phyloP scores from a whole-genome alignment of 1,140 invertebrate species.

The Brachionus rotundiformis region DNA sequence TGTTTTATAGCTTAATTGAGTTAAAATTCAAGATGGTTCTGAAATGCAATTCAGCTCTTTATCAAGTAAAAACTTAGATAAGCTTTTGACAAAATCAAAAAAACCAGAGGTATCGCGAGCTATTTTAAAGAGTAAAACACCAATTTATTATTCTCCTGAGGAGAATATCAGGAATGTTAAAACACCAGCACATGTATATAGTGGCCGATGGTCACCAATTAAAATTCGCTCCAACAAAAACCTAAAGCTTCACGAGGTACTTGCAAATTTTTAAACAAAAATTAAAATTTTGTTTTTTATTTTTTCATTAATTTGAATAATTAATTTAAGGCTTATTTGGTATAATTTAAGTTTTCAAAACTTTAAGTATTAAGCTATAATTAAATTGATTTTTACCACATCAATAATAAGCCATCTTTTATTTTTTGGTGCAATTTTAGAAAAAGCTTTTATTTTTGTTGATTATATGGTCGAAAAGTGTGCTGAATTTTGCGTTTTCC shows the following conservation, averaged over 20 bases:
- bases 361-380: too few species aligned
- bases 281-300: not conserved
- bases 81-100: not conserved
- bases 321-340: not conserved
- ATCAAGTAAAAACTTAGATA: not conserved
- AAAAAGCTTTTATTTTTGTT: too few species aligned
- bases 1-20: not conserved
- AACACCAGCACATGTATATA: not conserved
- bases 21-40: not conserved
- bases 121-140: conserved; percentile 18
- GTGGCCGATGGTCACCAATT: conserved; percentile 35
- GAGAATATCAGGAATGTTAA: conserved; percentile 12
- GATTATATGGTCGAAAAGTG: too few species aligned
- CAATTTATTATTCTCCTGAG: conserved; percentile 34
- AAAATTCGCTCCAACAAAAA: conserved; percentile 14
- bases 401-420: too few species aligned
- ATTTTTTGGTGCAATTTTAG: too few species aligned
- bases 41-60: not conserved
- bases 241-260: not conserved
- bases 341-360: too few species aligned
- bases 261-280: too few species aligned
- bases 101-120: conserved; percentile 19
- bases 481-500: too few species aligned
- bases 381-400: too few species aligned
- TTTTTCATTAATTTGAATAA: not conserved